Evolutionary conservation across 2,888 invertebrate genomes (phyloP).

Genomic region (Lymantria monacha): DNA sequence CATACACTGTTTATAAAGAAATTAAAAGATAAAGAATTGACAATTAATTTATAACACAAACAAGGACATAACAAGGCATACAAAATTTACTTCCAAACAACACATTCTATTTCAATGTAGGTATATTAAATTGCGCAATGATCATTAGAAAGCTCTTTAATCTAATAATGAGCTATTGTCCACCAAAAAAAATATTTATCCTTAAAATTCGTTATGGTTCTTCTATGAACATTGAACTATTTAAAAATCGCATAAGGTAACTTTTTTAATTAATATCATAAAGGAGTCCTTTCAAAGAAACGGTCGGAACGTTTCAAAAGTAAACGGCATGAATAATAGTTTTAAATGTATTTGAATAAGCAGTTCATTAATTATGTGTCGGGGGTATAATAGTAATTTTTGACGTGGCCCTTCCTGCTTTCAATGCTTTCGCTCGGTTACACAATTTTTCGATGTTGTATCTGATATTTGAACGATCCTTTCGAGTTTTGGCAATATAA

Average conservation of each 20-base stretch:
- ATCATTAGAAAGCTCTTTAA: conserved; percentile 24
- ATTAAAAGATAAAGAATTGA: too few relatives aligned
- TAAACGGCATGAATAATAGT: conserved; percentile 82
- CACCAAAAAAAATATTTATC: conserved; percentile 61
- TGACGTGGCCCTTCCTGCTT: conserved; percentile 80
- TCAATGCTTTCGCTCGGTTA: conserved; percentile 70
- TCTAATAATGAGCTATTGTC: conserved; percentile 37
- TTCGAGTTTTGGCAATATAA: conserved; percentile 1
- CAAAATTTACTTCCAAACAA: conserved; percentile 18
- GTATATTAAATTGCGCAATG: conserved; percentile 23
- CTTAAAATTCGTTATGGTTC: conserved; percentile 50
- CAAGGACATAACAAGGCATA: conserved; percentile 18
- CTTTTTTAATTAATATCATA: conserved; percentile 70
- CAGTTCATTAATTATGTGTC: conserved; percentile 78
- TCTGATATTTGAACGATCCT: conserved; percentile 26
- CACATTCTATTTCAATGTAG: conserved; percentile 19
- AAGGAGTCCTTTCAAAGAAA: conserved; percentile 71
- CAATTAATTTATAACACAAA: not conserved
- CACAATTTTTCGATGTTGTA: conserved; percentile 61
- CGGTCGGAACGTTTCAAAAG: conserved; percentile 76
- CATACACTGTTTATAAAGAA: too few relatives aligned
- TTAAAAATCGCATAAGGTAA: conserved; percentile 66
- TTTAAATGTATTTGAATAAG: conserved; percentile 82
- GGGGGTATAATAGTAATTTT: conserved; percentile 77
- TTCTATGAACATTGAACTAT: conserved; percentile 30